Evolutionary conservation across 1,140 invertebrate genomes (phyloP).

Genomic region (Centruroides sculpturatus): DNA sequence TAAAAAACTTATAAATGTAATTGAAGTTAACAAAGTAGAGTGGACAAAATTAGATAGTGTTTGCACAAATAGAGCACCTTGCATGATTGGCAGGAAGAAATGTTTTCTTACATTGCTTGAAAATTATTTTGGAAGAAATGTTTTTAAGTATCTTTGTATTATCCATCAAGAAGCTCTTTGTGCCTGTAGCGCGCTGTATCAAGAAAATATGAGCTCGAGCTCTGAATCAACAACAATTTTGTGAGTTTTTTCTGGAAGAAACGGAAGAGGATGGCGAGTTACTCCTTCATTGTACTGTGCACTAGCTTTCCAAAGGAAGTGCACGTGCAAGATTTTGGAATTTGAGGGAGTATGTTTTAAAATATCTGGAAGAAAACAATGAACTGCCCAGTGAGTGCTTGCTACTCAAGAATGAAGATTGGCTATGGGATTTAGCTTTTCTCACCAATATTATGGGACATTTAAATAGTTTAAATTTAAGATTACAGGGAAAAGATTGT

Average conservation of each 20-base stretch:
- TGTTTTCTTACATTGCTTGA: not conserved
- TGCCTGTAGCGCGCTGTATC: not conserved
- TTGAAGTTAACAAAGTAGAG: no score
- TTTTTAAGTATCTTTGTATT: slow-evolving; percentile 1
- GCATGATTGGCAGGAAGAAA: no score
- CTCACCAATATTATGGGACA: no score
- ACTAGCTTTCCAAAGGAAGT: not conserved
- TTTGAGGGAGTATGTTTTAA: slow-evolving; percentile 22
- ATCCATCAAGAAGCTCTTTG: not conserved
- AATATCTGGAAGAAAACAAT: no score
- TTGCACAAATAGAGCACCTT: not conserved
- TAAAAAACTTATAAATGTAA: no score
- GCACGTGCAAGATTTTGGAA: not conserved
- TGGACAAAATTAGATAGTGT: no score
- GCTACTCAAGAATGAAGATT: no score
- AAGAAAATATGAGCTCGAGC: not conserved
- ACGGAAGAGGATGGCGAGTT: not conserved
- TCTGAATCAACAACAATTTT: not conserved
- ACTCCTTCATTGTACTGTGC: not conserved
- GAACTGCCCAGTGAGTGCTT: no score
- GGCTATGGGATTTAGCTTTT: no score
- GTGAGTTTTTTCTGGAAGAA: not conserved
- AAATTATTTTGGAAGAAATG: not conserved
- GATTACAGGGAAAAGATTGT: no score
- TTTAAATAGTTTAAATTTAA: no score